Evolutionary conservation across 2,797 vertebrate genomes (phyloP).

Genomic region (Trematomus bernacchii): DNA sequence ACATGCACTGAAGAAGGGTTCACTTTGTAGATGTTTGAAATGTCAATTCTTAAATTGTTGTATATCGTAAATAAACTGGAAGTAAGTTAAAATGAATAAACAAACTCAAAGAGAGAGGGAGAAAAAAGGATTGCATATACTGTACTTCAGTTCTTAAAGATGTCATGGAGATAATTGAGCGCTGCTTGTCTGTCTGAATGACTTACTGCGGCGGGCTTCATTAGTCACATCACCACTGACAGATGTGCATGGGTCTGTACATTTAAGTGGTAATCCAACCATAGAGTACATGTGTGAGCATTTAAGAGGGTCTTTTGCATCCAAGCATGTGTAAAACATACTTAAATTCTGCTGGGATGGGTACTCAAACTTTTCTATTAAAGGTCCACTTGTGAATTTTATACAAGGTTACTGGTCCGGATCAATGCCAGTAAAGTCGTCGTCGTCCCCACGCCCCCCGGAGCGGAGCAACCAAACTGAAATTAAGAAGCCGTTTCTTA

Average conservation of each 20-base stretch:
- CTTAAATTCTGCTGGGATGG: background rate
- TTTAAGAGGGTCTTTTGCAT: slow-evolving; percentile 17
- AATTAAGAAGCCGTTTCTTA: too few relatives aligned
- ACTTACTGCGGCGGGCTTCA: slow-evolving; percentile 49
- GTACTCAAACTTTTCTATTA: too few relatives aligned
- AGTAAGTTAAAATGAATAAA: background rate
- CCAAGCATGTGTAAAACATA: slow-evolving; percentile 45
- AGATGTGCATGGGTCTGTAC: slow-evolving; percentile 36
- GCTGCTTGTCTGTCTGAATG: slow-evolving; percentile 29
- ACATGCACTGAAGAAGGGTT: background rate
- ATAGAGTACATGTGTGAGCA: slow-evolving; percentile 17
- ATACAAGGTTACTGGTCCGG: too few relatives aligned
- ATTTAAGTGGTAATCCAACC: slow-evolving; percentile 29
- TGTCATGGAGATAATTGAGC: slow-evolving; percentile 25
- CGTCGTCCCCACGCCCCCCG: too few relatives aligned
- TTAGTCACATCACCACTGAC: slow-evolving; percentile 52
- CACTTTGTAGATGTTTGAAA: background rate
- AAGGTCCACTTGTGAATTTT: too few relatives aligned
- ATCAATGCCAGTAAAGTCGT: too few relatives aligned
- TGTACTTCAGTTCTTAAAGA: slow-evolving; percentile 7
- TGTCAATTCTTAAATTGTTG: background rate
- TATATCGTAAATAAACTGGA: background rate
- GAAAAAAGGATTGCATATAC: background rate
- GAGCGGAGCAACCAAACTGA: too few relatives aligned
- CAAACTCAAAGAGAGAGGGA: background rate